phyloP scores from a whole-genome alignment of 1,140 invertebrate species.

The Araneus ventricosus region DNA sequence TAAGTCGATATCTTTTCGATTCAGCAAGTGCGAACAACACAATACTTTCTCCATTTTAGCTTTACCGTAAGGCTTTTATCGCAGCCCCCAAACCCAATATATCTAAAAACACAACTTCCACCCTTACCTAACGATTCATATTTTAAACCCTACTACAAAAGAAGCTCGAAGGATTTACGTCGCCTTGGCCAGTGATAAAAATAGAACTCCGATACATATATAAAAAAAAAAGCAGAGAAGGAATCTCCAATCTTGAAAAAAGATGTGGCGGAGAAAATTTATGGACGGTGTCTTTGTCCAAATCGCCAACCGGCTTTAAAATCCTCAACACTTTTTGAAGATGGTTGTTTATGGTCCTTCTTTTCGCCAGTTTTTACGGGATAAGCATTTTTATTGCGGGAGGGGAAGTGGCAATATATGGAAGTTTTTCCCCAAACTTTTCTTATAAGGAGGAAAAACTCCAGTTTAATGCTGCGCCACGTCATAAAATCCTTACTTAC shows the following conservation, averaged over 20 bases:
- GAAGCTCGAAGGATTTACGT: constrained; percentile 20
- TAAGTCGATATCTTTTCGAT: neutral
- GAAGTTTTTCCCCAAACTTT: neutral
- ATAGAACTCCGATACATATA: neutral
- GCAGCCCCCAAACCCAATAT: neutral
- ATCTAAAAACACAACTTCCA: neutral
- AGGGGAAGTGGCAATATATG: neutral
- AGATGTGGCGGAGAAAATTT: constrained; percentile 1
- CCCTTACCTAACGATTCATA: constrained; percentile 11
- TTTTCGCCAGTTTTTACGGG: constrained; percentile 17
- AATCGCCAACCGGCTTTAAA: constrained; percentile 2
- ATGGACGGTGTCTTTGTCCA: constrained; percentile 42
- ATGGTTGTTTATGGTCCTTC: constrained; percentile 51
- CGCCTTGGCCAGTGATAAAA: constrained; percentile 9
- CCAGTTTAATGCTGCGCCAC: neutral
- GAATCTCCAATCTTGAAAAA: constrained; percentile 1
- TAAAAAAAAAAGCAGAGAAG: neutral
- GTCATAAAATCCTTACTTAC: neutral
- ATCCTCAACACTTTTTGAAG: constrained; percentile 27
- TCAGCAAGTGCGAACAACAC: neutral
- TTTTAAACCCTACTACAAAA: constrained; percentile 25
- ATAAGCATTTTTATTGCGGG: constrained; percentile 60
- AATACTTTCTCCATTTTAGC: neutral
- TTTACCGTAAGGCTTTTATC: neutral
- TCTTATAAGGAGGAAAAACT: neutral